Evolutionary conservation across 2,797 vertebrate genomes (phyloP), one percentile per base, ranked within the genome.

Genomic region (Muraenolepis orangiensis): DNA sequence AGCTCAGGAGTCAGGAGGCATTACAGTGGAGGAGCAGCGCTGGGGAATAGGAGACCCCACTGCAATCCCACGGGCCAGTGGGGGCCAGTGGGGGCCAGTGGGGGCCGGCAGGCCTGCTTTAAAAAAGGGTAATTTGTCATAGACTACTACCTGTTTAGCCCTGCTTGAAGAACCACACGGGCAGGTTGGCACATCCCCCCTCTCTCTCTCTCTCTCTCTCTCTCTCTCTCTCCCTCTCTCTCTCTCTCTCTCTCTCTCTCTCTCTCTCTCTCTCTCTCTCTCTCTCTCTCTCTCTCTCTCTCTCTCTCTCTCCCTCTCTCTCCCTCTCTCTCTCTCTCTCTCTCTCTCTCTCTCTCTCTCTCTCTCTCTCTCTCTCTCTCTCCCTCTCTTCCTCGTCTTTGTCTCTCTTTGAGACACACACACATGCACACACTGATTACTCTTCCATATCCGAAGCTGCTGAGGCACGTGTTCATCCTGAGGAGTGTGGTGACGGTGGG

Each of bases 61-160:
- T 76, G 77, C 73, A 77, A 76, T 28, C 73, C 70, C 23, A 20
- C 2, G 20, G 74, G 77, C 76, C 74, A 29, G 72, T 70, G 30
- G 66, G n/a, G n/a, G n/a, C n/a, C n/a, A n/a, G n/a, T n/a, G n/a
- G n/a, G n/a, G n/a, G n/a, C n/a, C n/a, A n/a, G n/a, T n/a, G n/a
- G n/a, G n/a, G 76, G 69, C 72, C 26, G 42, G 77, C 69, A 66
- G 74, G 74, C 77, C 76, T 32, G 66, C 73, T 76, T 81, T 79
- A 80, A 81, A 84, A 85, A 81, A 76, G n/a, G n/a, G 73, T 77
- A 71, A 87, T 86, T 86, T 86, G 78, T 86, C 85, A 83, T 79
- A 83, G 82, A 74, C 76, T 81, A 74, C 76, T 81, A 87, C 79
- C 80, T 83, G 83, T 74, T 84, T 85, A 81, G 64, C 64, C 14